phyloP scores from a whole-genome alignment of 2,888 invertebrate genomes.

The Pandemis heparana region DNA sequence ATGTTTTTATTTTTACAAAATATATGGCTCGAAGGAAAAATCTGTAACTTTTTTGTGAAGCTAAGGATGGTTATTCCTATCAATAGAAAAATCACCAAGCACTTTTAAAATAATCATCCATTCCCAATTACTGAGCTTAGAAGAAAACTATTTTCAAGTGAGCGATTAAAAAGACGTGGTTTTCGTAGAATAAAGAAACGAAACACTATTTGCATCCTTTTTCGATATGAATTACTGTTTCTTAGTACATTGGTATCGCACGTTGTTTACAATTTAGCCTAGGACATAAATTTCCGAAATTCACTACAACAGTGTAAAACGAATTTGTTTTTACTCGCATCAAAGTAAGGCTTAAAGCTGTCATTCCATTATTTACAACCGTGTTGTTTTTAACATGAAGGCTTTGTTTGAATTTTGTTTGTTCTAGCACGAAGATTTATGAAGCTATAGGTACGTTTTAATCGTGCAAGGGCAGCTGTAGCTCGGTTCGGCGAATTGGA shows the following conservation, averaged over 20 bases:
- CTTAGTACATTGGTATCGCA: background rate
- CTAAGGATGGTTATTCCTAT: too few species aligned
- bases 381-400: conserved; percentile 36
- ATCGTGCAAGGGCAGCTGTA: conserved; percentile 10
- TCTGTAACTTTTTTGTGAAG: too few species aligned
- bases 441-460: conserved; percentile 36
- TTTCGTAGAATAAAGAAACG: background rate
- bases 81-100: too few species aligned
- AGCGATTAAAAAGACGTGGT: background rate
- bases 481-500: background rate
- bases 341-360: conserved; percentile 32
- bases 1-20: too few species aligned
- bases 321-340: conserved; percentile 1
- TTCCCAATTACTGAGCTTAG: too few species aligned
- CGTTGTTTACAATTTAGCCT: background rate
- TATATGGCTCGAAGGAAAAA: too few species aligned
- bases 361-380: conserved; percentile 41
- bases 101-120: too few species aligned
- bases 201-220: background rate
- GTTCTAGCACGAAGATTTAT: conserved; percentile 45
- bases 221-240: background rate
- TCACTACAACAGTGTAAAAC: background rate
- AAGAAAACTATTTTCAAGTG: background rate
- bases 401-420: conserved; percentile 46
- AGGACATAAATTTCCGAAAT: conserved; percentile 11